Conservation (phyloP, 2,113 vertebrate species). For the Spizaetus ornatus region DNA sequence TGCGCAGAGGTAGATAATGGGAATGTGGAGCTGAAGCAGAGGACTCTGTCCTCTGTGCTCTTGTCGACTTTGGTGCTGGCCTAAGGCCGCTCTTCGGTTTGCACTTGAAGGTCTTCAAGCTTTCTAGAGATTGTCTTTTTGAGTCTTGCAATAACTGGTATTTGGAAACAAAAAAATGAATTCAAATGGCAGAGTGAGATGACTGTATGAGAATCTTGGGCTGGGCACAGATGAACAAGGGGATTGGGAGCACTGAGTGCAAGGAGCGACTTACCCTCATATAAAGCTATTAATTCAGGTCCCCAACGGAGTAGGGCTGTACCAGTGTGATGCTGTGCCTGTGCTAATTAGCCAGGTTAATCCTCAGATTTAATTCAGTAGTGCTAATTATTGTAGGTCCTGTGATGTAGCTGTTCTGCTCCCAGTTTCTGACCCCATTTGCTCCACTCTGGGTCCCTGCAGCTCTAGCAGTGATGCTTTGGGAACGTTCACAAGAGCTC, state of each 20-base stretch:
- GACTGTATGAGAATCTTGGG: neutral
- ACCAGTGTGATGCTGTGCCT: rapidly evolving
- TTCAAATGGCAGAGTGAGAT: neutral
- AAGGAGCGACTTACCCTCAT: rapidly evolving
- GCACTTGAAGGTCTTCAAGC: neutral
- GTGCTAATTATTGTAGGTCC: neutral
- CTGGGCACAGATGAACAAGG: too few relatives aligned
- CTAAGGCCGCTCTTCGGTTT: neutral
- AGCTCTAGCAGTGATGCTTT: rapidly evolving
- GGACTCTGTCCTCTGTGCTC: neutral
- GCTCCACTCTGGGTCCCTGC: rapidly evolving
- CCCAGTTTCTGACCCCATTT: neutral
- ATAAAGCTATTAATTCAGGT: rapidly evolving
- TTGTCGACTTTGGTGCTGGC: neutral
- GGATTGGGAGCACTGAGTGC: neutral
- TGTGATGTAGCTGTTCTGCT: neutral
- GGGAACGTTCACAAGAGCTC: rapidly evolving
- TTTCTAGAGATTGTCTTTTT: neutral
- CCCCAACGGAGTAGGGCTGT: rapidly evolving
- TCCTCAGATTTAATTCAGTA: neutral
- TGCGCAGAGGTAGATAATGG: rapidly evolving
- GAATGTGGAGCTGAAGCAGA: neutral
- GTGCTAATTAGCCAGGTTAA: neutral
- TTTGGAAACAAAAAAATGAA: neutral
- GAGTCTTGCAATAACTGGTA: neutral